Conservation (phyloP, 2,797 vertebrate species). For the Spinus pinus region DNA sequence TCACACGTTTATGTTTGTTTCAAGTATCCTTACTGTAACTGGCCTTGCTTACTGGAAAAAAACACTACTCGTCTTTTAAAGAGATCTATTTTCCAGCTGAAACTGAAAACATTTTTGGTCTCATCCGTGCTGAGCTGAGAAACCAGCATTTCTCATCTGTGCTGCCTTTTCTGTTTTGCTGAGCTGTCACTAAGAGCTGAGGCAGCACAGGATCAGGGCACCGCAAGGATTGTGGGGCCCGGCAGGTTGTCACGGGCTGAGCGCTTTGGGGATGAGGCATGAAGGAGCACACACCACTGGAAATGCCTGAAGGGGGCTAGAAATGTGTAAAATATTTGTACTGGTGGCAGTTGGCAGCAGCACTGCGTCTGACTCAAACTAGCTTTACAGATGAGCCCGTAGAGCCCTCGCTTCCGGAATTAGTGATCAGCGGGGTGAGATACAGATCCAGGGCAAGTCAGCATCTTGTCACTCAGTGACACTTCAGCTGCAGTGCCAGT, state of each 20-base stretch:
- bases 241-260: accelerated
- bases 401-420: background rate
- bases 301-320: background rate
- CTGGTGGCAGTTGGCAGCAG: background rate
- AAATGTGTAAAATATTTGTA: accelerated
- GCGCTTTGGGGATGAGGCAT: background rate
- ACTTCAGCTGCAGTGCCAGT: background rate
- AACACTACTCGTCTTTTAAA: conserved; percentile 66
- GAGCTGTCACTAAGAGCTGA: conserved; percentile 61
- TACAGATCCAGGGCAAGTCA: background rate
- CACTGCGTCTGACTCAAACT: background rate
- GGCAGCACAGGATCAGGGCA: background rate
- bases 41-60: conserved; percentile 77
- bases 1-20: conserved; percentile 67
- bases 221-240: background rate
- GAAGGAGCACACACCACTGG: background rate
- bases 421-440: background rate
- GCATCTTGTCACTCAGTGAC: background rate
- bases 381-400: background rate
- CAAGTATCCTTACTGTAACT: conserved; percentile 74
- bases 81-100: conserved; percentile 77
- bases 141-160: conserved; percentile 73
- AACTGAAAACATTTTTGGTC: conserved; percentile 76
- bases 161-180: conserved; percentile 41
- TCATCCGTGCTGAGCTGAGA: conserved; percentile 73